Percentiles rank a stretch among this genome's conserved stretches.
Conservation (phyloP, 2,797 vertebrate species). For the Danio albolineatus region DNA sequence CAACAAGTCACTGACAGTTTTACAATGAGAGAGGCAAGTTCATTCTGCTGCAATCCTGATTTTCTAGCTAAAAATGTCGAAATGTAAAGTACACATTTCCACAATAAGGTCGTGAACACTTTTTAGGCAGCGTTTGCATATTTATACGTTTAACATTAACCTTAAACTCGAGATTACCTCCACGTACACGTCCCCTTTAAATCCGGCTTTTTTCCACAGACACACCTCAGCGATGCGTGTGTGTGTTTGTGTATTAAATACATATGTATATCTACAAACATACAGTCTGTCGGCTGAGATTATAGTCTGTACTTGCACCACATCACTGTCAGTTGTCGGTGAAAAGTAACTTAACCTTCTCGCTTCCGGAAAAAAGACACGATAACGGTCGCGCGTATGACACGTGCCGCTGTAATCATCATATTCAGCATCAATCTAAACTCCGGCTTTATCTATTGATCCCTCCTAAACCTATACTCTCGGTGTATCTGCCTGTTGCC, state of each 20-base stretch:
- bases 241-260: not conserved
- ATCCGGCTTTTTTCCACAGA: constrained; percentile 17
- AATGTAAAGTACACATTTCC: no score
- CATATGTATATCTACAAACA: not conserved
- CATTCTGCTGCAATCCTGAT: no score
- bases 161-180: no score
- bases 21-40: no score
- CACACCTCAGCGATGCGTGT: not conserved
- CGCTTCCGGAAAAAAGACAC: not conserved
- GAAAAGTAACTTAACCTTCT: no score
- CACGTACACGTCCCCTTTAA: not conserved
- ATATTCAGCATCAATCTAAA: not conserved
- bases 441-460: not conserved
- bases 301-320: not conserved
- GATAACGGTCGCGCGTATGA: not conserved
- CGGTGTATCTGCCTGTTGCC: fast-evolving
- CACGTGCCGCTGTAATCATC: constrained; percentile 21
- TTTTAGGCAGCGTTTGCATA: no score
- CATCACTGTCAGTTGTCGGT: no score
- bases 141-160: no score
- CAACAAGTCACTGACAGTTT: no score
- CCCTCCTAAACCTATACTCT: not conserved
- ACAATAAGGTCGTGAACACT: no score
- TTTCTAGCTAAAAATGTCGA: no score
- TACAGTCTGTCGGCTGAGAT: not conserved